Base-by-base conservation (phyloP, 2,888 invertebrate genomes). In the Podabrus alpinus region DNA sequence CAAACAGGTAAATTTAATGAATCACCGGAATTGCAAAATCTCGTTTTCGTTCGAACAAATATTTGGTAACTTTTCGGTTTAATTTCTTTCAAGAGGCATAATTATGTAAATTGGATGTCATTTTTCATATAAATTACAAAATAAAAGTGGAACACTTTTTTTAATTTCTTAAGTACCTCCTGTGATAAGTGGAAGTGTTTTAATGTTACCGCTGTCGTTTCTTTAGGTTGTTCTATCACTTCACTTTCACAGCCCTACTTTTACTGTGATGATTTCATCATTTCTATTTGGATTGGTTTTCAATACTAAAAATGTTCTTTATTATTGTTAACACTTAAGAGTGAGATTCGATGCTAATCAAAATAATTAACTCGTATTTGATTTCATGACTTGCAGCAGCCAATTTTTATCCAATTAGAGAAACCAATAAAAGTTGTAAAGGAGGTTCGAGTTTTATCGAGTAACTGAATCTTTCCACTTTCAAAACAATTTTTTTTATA, bases 1-100 rank as follows among this genome's bases (percentile, higher is more conserved):
- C 69, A 75, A 74, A 71, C 71, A 69, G 72, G 72, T 75, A 69
- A 75, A 73, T 45, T 45, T 45, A 13, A 45, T 70, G 75, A 75
- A 68, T 74, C 59, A 71, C 62, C 15, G 66, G 68, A 73, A 73
- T 69, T 69, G 66, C 69, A 45, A 73, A 69, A 69, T 72, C 24
- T 59, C 71, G 59, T 71, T n/a, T 45, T 45, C 45, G 45, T 45
- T 45, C n/a, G 7, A 45, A 45, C 45, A 45, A 45, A 45, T 45
- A 45, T 45, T 45, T 45, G 45, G 45, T n/a, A 45, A 45, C 45
- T 45, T 45, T 25, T 45, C 9, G 45, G n/a, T 2, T n/a, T 45
- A 45, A 45, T 45, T 45, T 45, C 45, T 45, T 45, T 45, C 45
- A 45, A 45, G 45, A 45, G n/a, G 5, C n/a, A 45, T 7, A 45